Evolutionary conservation across 2,113 vertebrate species (phyloP).

Genomic region (Aptenodytes patagonicus): DNA sequence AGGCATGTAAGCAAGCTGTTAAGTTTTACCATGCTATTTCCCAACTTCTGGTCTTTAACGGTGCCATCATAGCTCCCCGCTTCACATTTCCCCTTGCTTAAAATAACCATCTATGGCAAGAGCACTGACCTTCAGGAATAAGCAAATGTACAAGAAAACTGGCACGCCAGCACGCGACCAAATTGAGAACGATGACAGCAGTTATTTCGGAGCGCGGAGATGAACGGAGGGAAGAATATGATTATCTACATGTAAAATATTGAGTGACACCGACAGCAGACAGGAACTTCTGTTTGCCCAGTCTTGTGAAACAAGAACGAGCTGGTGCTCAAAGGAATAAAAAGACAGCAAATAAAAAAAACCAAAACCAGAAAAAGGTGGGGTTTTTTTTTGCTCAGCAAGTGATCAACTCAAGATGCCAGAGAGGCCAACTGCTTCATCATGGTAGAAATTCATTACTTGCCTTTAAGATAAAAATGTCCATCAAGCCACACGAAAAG

Average conservation of each 20-base stretch:
- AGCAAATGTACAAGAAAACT: neutral
- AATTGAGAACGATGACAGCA: neutral
- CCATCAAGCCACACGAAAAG: neutral
- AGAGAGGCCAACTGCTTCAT: neutral
- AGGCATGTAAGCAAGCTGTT: neutral
- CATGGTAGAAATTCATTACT: neutral
- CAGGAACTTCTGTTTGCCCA: constrained; percentile 1
- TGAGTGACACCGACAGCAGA: neutral
- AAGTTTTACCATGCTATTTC: neutral
- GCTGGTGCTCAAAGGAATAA: neutral
- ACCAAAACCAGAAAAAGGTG: neutral
- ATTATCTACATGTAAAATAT: neutral
- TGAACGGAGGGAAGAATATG: neutral
- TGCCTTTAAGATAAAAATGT: neutral
- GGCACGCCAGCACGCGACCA: neutral
- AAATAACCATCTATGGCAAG: neutral
- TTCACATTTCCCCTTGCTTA: neutral
- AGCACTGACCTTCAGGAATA: neutral
- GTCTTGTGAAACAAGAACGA: neutral
- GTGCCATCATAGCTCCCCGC: neutral
- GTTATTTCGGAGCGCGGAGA: accelerated
- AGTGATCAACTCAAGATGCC: neutral
- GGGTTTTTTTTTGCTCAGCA: neutral
- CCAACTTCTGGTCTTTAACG: neutral
- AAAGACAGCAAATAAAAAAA: neutral